Conservation (phyloP, 2,888 invertebrate species). For the Drosophila pegasa region DNA sequence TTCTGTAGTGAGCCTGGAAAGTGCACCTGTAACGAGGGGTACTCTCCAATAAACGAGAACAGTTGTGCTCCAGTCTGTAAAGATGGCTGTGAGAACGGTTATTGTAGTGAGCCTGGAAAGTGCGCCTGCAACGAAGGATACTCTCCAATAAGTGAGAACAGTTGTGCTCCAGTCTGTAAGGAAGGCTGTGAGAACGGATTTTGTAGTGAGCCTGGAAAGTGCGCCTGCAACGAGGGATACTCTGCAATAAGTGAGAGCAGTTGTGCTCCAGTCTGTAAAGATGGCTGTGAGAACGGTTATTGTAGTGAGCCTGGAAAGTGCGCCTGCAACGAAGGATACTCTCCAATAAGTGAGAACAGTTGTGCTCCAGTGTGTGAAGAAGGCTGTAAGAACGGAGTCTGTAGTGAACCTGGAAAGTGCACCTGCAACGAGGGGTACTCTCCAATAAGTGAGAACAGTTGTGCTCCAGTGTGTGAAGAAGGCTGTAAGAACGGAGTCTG, state of each 20-base stretch:
- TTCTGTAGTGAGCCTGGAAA: constrained; percentile 12
- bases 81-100: constrained; percentile 26
- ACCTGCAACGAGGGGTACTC: constrained; percentile 9
- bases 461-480: constrained; percentile 19
- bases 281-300: constrained; percentile 35
- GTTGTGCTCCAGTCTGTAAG: constrained; percentile 11
- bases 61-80: constrained; percentile 20
- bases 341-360: background rate
- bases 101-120: constrained; percentile 11
- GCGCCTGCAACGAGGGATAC: constrained; percentile 8
- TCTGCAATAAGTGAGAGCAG: constrained; percentile 2
- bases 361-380: background rate
- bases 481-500: constrained; percentile 39
- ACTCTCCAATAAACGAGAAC: background rate
- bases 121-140: constrained; percentile 15
- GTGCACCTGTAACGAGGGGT: constrained; percentile 14
- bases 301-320: constrained; percentile 37
- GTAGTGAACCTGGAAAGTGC: constrained; percentile 13
- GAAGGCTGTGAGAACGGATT: constrained; percentile 22
- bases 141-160: background rate
- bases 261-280: constrained; percentile 82
- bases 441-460: constrained; percentile 6
- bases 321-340: constrained; percentile 6
- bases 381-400: constrained; percentile 36
- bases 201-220: constrained; percentile 13